A percentile compares a stretch with the other conserved stretches of the same genome.
Conservation (phyloP, 1,140 invertebrate genomes). For the Mactra quadrangularis region DNA sequence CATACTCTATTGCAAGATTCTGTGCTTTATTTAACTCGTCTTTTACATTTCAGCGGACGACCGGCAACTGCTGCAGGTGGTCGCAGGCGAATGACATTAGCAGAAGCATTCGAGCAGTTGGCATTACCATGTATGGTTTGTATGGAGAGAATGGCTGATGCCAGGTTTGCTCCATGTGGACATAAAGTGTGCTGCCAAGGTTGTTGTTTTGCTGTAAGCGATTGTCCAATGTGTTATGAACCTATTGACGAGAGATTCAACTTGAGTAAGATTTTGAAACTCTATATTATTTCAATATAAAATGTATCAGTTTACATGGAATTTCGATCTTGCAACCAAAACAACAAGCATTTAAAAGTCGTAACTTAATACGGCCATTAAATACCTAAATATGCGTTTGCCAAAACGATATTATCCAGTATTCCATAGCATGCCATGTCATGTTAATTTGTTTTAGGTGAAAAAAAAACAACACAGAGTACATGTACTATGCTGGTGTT, state of each 20-base stretch:
- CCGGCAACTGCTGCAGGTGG: background rate
- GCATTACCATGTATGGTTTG: slow-evolving; percentile 62
- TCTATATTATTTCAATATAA: background rate
- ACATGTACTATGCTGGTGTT: too few relatives aligned
- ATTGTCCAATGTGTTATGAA: slow-evolving; percentile 61
- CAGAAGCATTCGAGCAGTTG: slow-evolving; percentile 45
- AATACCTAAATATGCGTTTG: too few relatives aligned
- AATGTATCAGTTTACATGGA: too few relatives aligned
- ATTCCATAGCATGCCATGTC: too few relatives aligned
- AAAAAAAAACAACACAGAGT: too few relatives aligned
- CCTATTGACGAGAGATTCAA: slow-evolving; percentile 52
- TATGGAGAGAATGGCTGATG: slow-evolving; percentile 55
- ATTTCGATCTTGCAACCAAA: too few relatives aligned
- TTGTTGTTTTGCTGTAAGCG: slow-evolving; percentile 57
- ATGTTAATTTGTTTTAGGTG: too few relatives aligned
- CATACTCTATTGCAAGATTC: too few relatives aligned
- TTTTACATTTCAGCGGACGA: background rate
- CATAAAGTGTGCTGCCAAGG: slow-evolving; percentile 62
- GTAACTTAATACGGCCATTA: too few relatives aligned
- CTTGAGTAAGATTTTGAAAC: slow-evolving; percentile 29
- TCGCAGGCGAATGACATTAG: slow-evolving; percentile 7
- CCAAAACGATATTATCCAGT: too few relatives aligned
- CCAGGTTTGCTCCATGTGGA: slow-evolving; percentile 61
- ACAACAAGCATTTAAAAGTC: too few relatives aligned
- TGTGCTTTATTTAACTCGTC: too few relatives aligned